Evolutionary conservation across 2,888 invertebrate genomes (phyloP).

Genomic region (Drosophila meridiana): DNA sequence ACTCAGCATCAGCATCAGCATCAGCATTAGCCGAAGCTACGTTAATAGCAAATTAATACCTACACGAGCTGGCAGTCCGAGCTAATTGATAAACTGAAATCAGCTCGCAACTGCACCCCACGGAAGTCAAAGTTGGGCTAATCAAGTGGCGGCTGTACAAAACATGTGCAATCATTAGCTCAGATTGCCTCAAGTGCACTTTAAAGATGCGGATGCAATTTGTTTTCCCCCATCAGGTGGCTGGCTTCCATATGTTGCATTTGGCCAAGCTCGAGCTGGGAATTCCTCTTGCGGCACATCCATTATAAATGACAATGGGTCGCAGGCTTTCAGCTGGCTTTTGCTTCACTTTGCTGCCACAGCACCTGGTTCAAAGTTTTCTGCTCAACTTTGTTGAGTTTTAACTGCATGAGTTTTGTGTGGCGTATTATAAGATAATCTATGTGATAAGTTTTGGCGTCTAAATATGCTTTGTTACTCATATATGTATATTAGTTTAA

Average conservation of each 20-base stretch:
- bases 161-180: conserved; percentile 38
- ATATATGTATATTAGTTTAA: background rate
- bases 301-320: conserved; percentile 52
- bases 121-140: conserved; percentile 29
- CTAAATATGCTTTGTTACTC: background rate
- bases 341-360: conserved; percentile 3
- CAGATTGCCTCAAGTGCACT: conserved; percentile 35
- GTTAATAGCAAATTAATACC: conserved; percentile 58
- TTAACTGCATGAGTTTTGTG: conserved; percentile 24
- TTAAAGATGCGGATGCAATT: conserved; percentile 43
- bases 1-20: conserved; percentile 1
- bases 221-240: conserved; percentile 19
- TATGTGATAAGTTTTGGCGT: background rate
- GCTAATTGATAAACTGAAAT: conserved; percentile 63
- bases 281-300: conserved; percentile 26
- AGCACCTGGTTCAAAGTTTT: conserved; percentile 25
- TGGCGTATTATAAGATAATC: conserved; percentile 24
- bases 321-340: conserved; percentile 28
- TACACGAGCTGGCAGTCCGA: conserved; percentile 22
- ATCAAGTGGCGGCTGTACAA: conserved; percentile 21
- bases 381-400: conserved; percentile 14
- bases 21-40: conserved; percentile 14
- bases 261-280: conserved; percentile 32
- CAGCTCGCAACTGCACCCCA: conserved; percentile 53
- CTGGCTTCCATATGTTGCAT: conserved; percentile 26